phyloP scores from a whole-genome alignment of 2,888 invertebrate genomes.

The Epistrophe eligans region DNA sequence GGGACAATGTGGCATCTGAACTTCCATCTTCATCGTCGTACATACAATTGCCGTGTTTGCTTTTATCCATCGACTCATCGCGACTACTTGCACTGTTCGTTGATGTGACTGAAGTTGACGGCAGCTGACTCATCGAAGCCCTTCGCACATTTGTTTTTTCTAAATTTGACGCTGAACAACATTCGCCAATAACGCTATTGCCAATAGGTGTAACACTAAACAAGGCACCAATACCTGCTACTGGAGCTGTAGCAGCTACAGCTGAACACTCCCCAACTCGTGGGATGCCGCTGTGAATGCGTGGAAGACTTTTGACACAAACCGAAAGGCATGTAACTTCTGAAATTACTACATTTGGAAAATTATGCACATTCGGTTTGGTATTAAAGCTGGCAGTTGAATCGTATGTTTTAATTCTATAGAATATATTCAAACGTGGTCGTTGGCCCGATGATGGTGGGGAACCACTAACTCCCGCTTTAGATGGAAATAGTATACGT shows the following conservation, averaged over 20 bases:
- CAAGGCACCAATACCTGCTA: slow-evolving; percentile 69
- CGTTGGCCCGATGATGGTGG: slow-evolving; percentile 76
- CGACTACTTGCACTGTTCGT: slow-evolving; percentile 66
- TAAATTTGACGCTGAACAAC: not conserved
- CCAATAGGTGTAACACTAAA: slow-evolving; percentile 57
- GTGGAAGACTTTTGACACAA: slow-evolving; percentile 88
- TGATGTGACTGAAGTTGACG: slow-evolving; percentile 65
- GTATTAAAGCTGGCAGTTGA: slow-evolving; percentile 81
- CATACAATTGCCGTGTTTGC: slow-evolving; percentile 75
- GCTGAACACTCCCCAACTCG: slow-evolving; percentile 79
- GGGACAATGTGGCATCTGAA: slow-evolving; percentile 77
- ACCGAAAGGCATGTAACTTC: slow-evolving; percentile 84
- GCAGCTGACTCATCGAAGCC: slow-evolving; percentile 62
- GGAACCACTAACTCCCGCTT: slow-evolving; percentile 82
- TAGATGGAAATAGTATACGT: slow-evolving; percentile 81
- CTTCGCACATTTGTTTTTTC: slow-evolving; percentile 47
- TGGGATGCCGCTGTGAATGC: slow-evolving; percentile 90
- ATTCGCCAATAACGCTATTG: slow-evolving; percentile 22
- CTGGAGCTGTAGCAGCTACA: slow-evolving; percentile 50
- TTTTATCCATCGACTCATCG: slow-evolving; percentile 62
- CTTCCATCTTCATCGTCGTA: slow-evolving; percentile 75
- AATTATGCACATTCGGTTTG: slow-evolving; percentile 83
- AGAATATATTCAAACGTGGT: slow-evolving; percentile 83
- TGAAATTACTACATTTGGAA: slow-evolving; percentile 83
- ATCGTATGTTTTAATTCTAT: slow-evolving; percentile 83